These are phyloP conservation scores for Gnathonemus longibarbis DNA, from an alignment of 2,113 vertebrate genomes.

Conservation along the genomic window DNA sequence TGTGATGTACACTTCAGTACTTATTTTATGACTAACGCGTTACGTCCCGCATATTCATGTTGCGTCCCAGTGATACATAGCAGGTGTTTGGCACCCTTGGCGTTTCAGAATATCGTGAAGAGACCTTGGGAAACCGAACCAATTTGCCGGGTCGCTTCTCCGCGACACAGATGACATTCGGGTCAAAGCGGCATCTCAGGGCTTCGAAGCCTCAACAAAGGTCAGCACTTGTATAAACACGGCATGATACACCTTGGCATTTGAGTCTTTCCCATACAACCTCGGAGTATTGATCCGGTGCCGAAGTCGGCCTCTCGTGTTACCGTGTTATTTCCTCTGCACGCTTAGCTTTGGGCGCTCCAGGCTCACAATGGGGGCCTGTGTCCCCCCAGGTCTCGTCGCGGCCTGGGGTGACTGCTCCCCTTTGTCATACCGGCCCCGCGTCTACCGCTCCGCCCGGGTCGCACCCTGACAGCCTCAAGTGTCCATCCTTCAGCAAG, in stretches of 20 bases:
- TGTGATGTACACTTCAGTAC: neutral
- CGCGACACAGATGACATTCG: neutral
- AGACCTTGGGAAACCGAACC: neutral
- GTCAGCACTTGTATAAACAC: neutral
- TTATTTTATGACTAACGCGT: neutral
- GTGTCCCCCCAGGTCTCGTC: constrained; percentile 40
- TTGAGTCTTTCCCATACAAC: constrained; percentile 15
- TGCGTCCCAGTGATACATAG: neutral
- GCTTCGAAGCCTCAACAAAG: neutral
- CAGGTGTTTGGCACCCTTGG: neutral
- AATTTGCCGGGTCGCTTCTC: neutral
- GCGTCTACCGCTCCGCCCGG: constrained; percentile 24
- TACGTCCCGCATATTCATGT: neutral
- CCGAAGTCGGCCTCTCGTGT: constrained; percentile 35
- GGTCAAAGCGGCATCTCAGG: neutral
- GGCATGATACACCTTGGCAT: constrained; percentile 17
- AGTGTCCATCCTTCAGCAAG: constrained; percentile 68
- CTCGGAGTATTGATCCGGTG: constrained; percentile 29
- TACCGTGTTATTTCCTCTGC: constrained; percentile 27
- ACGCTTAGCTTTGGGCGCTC: neutral
- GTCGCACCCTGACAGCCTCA: constrained; percentile 72
- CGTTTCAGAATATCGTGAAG: neutral
- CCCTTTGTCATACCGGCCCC: constrained; percentile 16
- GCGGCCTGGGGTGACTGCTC: constrained; percentile 32
- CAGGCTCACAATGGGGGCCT: constrained; percentile 47